Evolutionary conservation across 30 jellyfish, hydroid and myxozoan species (phyloP).

Genomic region (Phacellophora camtschatica): DNA sequence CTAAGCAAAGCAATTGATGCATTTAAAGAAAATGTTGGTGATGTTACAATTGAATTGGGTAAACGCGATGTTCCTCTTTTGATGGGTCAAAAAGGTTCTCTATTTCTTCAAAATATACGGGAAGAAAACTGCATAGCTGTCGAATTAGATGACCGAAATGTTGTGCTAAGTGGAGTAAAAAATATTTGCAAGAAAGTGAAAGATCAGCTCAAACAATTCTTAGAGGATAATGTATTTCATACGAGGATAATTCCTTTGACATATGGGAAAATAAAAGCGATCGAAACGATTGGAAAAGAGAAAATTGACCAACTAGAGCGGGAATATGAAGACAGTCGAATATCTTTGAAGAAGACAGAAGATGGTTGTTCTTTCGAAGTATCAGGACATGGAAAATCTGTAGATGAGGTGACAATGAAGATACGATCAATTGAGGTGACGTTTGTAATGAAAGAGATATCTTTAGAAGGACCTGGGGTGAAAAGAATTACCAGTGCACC

Average conservation of each 20-base stretch:
- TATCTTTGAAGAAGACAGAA: neutral
- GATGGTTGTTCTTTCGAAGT: conserved; percentile 3
- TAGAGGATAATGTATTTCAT: neutral
- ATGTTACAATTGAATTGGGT: neutral
- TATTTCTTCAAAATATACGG: neutral
- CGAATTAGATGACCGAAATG: neutral
- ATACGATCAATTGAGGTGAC: neutral
- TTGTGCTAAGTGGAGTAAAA: neutral
- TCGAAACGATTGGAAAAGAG: neutral
- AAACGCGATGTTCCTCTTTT: neutral
- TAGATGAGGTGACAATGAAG: neutral
- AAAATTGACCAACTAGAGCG: neutral
- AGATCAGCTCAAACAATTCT: neutral
- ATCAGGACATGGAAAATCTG: conserved; percentile 8
- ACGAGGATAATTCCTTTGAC: neutral
- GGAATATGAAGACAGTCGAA: neutral
- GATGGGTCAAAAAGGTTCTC: neutral
- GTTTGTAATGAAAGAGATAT: neutral
- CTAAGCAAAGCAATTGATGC: conserved; percentile 1
- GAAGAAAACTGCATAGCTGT: neutral
- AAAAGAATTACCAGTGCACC: neutral
- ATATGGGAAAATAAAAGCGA: conserved; percentile 4
- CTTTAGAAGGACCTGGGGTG: conserved; percentile 36
- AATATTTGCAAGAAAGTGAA: neutral
- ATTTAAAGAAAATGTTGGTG: neutral